Base-by-base conservation (phyloP, 1,140 invertebrate species). In the Rhyzopertha dominica region DNA sequence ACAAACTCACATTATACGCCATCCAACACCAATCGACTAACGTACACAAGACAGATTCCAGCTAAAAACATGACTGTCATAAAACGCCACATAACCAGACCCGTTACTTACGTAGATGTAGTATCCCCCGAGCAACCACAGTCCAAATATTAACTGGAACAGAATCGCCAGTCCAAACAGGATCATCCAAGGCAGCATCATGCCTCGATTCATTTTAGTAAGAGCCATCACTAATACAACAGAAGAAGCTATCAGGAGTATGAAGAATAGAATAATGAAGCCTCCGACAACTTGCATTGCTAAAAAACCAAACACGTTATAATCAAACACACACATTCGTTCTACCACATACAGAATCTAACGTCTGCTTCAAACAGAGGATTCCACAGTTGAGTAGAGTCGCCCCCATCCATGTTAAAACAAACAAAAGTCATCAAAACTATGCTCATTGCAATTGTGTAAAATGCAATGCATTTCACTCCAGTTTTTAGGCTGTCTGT, bases 351-450 rank as follows among this genome's bases (percentile, higher is more conserved):
- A 87, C 84, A 87, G 43, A 66, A 68, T 63, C 82, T 74, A 12
- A 89, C 74, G 73, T 92, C 87, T 22, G 87, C 81, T 69, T 93
- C 89, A 70, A 92, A 93, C 17, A 90, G 67, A 0, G 89, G 89
- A 57, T 85, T 86, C 68, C 90, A 92, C 9, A 90, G 67, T 59
- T 92, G 87, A 1, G 84, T 82, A 0, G 88, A 90, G 58, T 92
- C 88, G 17, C 88, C 89, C 40, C 88, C 88, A 57, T 64, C 68
- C 68, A 92, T 76, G 66, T 87, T 83, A 65, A 90, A 90, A 2
- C 54, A 54, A 32, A 79, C 74, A 49, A 90, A 74, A 1, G 84
- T 88, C 47, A 90, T 90, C 0, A 85, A 49, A 25, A 90, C 73
- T 23, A 86, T 59, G 49, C 83, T 81, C 44, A 84, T 68, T 2